Base-by-base conservation (phyloP, 2,797 vertebrate species). In the Bradypodion ventrale region DNA sequence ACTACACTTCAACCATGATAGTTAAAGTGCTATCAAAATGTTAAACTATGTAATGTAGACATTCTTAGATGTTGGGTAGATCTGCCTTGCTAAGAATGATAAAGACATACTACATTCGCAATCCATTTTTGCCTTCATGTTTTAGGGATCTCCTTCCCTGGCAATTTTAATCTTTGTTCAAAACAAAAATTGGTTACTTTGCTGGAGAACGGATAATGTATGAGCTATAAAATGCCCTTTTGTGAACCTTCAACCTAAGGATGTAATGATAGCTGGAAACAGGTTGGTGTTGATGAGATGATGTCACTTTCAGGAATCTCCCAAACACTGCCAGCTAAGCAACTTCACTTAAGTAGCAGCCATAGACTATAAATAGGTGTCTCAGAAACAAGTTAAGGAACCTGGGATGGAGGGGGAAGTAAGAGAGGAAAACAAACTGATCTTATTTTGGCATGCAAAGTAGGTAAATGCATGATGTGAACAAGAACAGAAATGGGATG, bases 271-370 rank as follows among this genome's bases (percentile, higher is more conserved):
- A 90, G 78, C 69, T 83, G 81, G 91, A 92, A 88, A 65, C 63
- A 89, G 84, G 90, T 93, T 90, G 93, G 90, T 90, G 93, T 87
- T 85, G 79, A 92, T 0, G 0, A 85, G 88, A 92, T 83, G 87
- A 93, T 92, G 90, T 95, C 94, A 95, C 88, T 93, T 94, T 92
- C 88, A 89, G 94, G 94, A 95, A 93, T 93, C 94, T 88, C 86
- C 92, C 90, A 83, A 92, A 80, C 83, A 89, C 89, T 95, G 93
- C 89, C 94, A 94, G 91, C 88, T 86, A 85, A 89, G 63, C 85
- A 83, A 83, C 87, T 89, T 82, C 88, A 83, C 89, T 87, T 75
- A 79, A 89, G 86, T 87, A 94, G 84, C 74, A 90, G 91, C 86
- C 52, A 92, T 40, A 27, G 60, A 83, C 92, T 94, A 94, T 90